A percentile compares a stretch with the other conserved stretches of the same genome.
phyloP scores from a whole-genome alignment of 2,797 vertebrate species.

The Sebastes iracundus region DNA sequence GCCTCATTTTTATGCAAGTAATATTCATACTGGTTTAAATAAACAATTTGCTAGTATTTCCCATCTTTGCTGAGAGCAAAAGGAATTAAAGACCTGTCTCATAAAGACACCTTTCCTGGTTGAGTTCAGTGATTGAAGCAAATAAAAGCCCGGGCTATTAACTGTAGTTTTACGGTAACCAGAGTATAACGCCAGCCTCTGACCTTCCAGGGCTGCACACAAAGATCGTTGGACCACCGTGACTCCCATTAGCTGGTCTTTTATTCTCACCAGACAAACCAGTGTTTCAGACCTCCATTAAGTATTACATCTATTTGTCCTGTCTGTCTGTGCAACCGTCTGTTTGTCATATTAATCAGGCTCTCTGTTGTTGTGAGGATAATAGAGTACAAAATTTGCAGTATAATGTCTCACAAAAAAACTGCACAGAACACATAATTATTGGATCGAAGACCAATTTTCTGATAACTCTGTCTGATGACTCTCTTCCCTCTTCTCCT shows the following conservation, averaged over 20 bases:
- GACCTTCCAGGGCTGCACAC: no score
- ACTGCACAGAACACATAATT: constrained; percentile 1
- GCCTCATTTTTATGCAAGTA: no score
- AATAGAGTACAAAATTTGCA: not conserved
- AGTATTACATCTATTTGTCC: not conserved
- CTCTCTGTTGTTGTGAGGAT: not conserved
- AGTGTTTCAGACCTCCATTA: not conserved
- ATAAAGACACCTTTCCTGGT: no score
- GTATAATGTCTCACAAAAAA: not conserved
- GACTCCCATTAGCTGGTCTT: not conserved
- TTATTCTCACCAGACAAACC: not conserved
- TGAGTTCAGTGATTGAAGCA: no score
- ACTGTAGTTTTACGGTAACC: rapidly evolving
- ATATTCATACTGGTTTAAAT: no score
- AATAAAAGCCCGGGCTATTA: no score
- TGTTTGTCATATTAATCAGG: constrained; percentile 9
- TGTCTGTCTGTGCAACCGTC: not conserved
- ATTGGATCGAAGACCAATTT: constrained; percentile 17
- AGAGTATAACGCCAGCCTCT: no score
- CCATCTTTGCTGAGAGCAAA: no score
- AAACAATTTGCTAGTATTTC: no score
- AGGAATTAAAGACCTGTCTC: no score
- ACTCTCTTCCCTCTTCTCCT: not conserved
- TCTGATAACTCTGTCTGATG: constrained; percentile 5
- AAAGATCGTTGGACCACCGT: not conserved